Evolutionary conservation across 2,113 vertebrate genomes (phyloP).

Genomic region (Petroica traversi): DNA sequence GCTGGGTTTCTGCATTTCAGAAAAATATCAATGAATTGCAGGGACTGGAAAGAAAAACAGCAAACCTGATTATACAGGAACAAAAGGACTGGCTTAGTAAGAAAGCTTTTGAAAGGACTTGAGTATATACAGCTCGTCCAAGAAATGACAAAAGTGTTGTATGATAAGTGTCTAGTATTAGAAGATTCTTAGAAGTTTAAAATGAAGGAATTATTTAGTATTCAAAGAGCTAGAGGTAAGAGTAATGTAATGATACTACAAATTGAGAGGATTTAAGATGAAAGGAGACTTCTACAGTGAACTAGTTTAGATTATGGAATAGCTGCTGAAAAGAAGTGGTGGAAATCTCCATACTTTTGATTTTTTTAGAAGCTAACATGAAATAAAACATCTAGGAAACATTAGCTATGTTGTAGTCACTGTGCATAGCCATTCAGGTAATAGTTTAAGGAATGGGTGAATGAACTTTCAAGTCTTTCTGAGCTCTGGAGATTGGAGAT

Average conservation of each 20-base stretch:
- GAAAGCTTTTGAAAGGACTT: background rate
- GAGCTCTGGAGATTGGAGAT: background rate
- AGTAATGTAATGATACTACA: background rate
- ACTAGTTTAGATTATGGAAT: background rate
- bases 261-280: constrained; percentile 6
- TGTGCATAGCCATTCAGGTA: background rate
- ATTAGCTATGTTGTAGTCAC: background rate
- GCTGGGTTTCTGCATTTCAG: background rate
- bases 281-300: background rate
- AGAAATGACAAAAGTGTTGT: background rate
- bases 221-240: background rate
- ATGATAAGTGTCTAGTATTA: background rate
- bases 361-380: background rate
- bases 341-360: background rate
- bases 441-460: background rate
- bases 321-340: background rate
- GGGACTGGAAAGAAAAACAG: background rate
- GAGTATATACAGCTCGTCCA: background rate
- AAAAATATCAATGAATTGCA: background rate
- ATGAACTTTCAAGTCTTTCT: background rate
- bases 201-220: constrained; percentile 9
- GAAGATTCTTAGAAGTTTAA: background rate
- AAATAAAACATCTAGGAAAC: background rate
- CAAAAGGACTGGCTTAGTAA: background rate
- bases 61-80: background rate